Percentiles rank a stretch among this genome's conserved stretches.
phyloP scores from a whole-genome alignment of 2,888 invertebrate species.

The Pandemis cinnamomeana region DNA sequence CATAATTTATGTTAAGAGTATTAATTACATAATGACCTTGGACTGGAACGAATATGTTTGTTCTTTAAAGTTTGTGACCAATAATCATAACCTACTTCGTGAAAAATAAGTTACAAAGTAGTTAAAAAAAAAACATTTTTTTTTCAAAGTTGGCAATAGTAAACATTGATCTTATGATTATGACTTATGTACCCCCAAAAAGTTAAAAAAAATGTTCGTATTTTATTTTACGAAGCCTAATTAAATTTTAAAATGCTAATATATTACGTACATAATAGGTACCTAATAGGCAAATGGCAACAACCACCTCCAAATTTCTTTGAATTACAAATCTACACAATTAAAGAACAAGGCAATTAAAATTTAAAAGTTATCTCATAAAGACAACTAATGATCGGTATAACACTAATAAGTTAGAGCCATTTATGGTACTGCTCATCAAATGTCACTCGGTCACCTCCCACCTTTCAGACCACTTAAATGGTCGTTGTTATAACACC shows the following conservation, averaged over 20 bases:
- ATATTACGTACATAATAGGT: too few species aligned
- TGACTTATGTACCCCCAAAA: too few species aligned
- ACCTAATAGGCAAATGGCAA: too few species aligned
- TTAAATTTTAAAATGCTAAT: too few species aligned
- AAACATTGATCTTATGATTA: too few species aligned
- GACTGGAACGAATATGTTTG: slow-evolving; percentile 4
- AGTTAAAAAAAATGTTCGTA: too few species aligned
- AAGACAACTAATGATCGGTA: slow-evolving; percentile 21
- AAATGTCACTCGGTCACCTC: slow-evolving; percentile 37
- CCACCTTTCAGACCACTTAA: slow-evolving; percentile 17
- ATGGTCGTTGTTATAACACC: background rate
- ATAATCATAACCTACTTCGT: background rate
- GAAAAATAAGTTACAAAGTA: background rate
- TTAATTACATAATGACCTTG: slow-evolving; percentile 33
- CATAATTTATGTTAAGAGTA: slow-evolving; percentile 20
- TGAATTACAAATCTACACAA: too few species aligned
- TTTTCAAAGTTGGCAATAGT: too few species aligned
- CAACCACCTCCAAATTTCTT: too few species aligned
- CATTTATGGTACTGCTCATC: slow-evolving; percentile 1
- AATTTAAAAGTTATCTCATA: slow-evolving; percentile 8
- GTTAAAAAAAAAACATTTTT: too few species aligned
- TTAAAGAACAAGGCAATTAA: slow-evolving; percentile 7
- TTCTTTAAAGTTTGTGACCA: background rate
- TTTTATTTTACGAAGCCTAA: too few species aligned
- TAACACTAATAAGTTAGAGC: slow-evolving; percentile 7